phyloP scores from a whole-genome alignment of 2,113 vertebrate genomes.

The Apteryx owenii region DNA sequence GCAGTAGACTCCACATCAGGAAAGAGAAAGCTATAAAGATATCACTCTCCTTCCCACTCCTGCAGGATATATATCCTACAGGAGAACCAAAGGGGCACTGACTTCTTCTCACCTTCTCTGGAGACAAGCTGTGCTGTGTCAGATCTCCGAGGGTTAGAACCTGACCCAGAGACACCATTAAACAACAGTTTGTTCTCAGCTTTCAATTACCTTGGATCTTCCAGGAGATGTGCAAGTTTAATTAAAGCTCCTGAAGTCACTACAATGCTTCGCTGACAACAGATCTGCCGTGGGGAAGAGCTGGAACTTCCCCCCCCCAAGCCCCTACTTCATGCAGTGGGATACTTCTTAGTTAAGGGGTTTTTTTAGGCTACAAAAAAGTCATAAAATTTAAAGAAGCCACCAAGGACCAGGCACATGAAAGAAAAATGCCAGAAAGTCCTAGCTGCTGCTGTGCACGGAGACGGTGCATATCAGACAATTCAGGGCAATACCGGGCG shows the following conservation, averaged over 20 bases:
- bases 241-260: neutral
- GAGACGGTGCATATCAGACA: neutral
- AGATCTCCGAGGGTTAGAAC: neutral
- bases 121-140: neutral
- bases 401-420: neutral
- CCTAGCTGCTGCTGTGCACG: neutral
- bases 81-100: neutral
- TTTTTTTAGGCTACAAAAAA: neutral
- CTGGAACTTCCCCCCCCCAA: neutral
- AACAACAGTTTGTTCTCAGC: neutral
- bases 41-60: neutral
- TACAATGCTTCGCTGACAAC: neutral
- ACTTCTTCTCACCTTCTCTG: neutral
- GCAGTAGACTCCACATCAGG: neutral
- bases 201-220: neutral
- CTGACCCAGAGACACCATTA: conserved; percentile 7
- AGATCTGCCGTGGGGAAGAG: neutral
- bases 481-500: neutral
- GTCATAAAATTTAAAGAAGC: neutral
- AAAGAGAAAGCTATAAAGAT: neutral
- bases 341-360: neutral
- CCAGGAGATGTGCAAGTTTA: neutral
- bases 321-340: neutral
- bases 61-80: neutral
- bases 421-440: neutral